A percentile compares a stretch with the other conserved stretches of the same genome.
These are phyloP conservation scores for Pyrrhosoma nymphula DNA, from an alignment of 2,888 invertebrate species.

Conservation along the genomic window DNA sequence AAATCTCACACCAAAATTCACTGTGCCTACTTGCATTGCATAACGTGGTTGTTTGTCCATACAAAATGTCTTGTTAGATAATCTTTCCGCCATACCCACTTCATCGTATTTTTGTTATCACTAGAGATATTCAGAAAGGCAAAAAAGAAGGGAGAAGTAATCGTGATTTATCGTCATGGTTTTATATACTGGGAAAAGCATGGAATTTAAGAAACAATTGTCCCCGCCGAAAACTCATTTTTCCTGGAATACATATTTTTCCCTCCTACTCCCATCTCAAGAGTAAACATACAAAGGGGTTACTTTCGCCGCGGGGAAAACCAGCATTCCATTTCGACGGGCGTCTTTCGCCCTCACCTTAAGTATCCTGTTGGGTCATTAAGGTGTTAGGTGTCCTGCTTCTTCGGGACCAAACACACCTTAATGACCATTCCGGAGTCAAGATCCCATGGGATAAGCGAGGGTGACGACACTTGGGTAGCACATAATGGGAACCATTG, in stretches of 20 bases:
- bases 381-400: neutral
- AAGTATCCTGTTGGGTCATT: neutral
- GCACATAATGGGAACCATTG: neutral
- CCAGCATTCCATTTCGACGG: neutral
- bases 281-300: neutral
- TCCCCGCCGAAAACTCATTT: neutral
- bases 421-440: neutral
- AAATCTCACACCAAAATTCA: too few relatives aligned
- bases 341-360: neutral
- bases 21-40: too few relatives aligned
- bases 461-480: neutral
- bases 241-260: neutral
- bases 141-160: too few relatives aligned
- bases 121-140: too few relatives aligned
- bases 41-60: too few relatives aligned
- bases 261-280: neutral
- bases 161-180: too few relatives aligned
- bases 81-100: too few relatives aligned
- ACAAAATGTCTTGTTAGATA: too few relatives aligned
- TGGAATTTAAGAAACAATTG: neutral
- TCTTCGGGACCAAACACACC: neutral
- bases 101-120: too few relatives aligned
- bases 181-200: neutral
- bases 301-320: slow-evolving; percentile 13
- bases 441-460: neutral